Evolutionary conservation across 2,797 vertebrate genomes (phyloP), one percentile per base, ranked within the genome.

Genomic region (Phylloscopus collybita): DNA sequence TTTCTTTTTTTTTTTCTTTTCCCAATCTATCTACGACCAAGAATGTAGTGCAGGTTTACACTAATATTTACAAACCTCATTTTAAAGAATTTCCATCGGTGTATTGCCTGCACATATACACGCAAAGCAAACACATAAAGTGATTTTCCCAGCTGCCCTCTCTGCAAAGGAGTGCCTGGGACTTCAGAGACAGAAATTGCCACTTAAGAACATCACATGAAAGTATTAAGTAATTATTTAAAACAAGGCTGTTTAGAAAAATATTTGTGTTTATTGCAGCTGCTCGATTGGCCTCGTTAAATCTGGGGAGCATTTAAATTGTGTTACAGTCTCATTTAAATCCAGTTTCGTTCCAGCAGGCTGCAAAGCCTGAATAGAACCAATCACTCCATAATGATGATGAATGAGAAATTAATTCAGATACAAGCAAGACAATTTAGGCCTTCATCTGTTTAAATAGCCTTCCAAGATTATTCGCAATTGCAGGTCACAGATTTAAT

Each of bases 331-430:
- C 98, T 99, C 99, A 99, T 99, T 99, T 99, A 98, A 99, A 98
- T 98, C 98, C 98, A 97, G 97, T 97, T 98, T 98, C 96, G 98
- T 98, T 98, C 98, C 98, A 98, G 98, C 98, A 98, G 98, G 98
- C 98, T 98, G 97, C 98, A 98, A 98, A 98, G 98, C 98, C 98
- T 99, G 98, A 98, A 99, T 98, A 98, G 98, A 96, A 98, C 98
- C 99, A 98, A 99, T 99, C 99, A 98, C 98, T 97, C 97, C 97
- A 98, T 99, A 99, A 99, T 99, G 99, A 99, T 99, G 99, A 99
- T 99, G 98, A 99, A 99, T 99, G 99, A 98, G 99, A 99, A 99
- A 99, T 99, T 99, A 99, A 99, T 99, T 98, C 98, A 98, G 98
- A 99, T 98, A 99, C 98, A 99, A 99, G 99, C 98, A 98, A 98